Base-by-base conservation (phyloP, 2,113 vertebrate species). In the Lampris incognitus region DNA sequence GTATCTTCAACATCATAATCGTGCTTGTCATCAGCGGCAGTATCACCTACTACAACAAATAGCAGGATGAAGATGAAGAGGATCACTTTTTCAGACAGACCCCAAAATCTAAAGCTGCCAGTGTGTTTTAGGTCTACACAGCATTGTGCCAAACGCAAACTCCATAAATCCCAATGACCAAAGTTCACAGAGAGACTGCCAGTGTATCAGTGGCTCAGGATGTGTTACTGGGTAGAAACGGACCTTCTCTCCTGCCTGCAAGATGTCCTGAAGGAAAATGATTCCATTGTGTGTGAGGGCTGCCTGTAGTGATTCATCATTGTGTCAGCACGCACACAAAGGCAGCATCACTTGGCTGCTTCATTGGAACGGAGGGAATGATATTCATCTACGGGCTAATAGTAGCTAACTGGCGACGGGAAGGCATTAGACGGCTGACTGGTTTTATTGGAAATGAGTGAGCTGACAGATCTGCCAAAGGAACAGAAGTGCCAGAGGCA, bases 341-440 rank as follows among this genome's bases (percentile, higher is more conserved):
- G 80, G 85, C 91, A 87, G 86, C 85, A 86, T 82, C 90, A 86
- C 89, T 88, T 88, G 90, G 83, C 82, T 87, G 90, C 90, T 79
- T 89, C 77, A 70, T 84, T 85, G 89, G 90, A 92, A 91, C 86
- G 76, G 74, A 87, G 82, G 85, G 87, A 90, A 89, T 82, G 86
- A 87, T 90, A 90, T 90, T 88, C 85, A 90, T 91, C 86, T 87
- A 59, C 68, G 84, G 85, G 71, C 89, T 92, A 92, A 92, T 90
- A 86, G 88, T 62, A 82, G 88, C 89, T 93, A 92, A 93, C 89
- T 92, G 90, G 91, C 79, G 81, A 86, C 81, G 87, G 78, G 87
- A 87, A 87, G 86, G 88, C 85, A 91, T 92, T 89, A 93, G 89
- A 86, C 76, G 89, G 85, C 82, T 92, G 87, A 76, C 85, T 92